Evolutionary conservation across 2,888 invertebrate genomes (phyloP), one percentile per base, ranked within the genome.

Genomic region (Stenodema calcarata): DNA sequence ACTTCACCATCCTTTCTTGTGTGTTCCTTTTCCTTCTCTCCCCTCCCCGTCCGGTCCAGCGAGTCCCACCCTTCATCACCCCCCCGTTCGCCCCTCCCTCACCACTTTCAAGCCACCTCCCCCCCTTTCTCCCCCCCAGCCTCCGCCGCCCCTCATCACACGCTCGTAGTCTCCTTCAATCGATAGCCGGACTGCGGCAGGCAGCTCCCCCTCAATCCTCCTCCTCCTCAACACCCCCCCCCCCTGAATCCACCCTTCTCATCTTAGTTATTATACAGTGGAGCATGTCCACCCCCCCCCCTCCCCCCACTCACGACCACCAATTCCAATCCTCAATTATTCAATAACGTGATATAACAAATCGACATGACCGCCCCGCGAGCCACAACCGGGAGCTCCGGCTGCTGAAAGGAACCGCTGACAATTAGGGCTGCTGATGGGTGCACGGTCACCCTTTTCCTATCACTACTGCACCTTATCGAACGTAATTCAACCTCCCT

Each of bases 111-210:
- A 12, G 1, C 18, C 62, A 23, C 7, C 23, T 62, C 62, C 11
- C 62, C 23, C 23, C 27, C 35, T 35, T 35, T 35, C 35, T 4
- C 35, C 35, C 11, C 62, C 23, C 23, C 62, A 9, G 11, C 23
- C 18, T 1, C 9, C 18, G 54, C 54, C n/a, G 54, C 62, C 27
- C 62, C 62, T 62, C 35, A n/a, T n/a, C n/a, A n/a, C n/a, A 9
- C 62, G 62, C 62, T 62, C 62, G 23, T 18, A 62, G 62, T 62
- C 23, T 62, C 62, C 62, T 62, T 62, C 62, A 62, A 62, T 62
- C 62, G 62, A 62, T 62, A 62, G 62, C 62, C 62, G 62, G 62
- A 62, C 62, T 62, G 62, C 62, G 62, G 62, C 62, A 62, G 62
- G 62, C 62, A 23, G 23, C 62, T 62, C 62, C 62, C 62, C 11